Percentiles rank a stretch among this genome's conserved stretches.
phyloP scores from a whole-genome alignment of 2,797 vertebrate genomes.

The Falco peregrinus region DNA sequence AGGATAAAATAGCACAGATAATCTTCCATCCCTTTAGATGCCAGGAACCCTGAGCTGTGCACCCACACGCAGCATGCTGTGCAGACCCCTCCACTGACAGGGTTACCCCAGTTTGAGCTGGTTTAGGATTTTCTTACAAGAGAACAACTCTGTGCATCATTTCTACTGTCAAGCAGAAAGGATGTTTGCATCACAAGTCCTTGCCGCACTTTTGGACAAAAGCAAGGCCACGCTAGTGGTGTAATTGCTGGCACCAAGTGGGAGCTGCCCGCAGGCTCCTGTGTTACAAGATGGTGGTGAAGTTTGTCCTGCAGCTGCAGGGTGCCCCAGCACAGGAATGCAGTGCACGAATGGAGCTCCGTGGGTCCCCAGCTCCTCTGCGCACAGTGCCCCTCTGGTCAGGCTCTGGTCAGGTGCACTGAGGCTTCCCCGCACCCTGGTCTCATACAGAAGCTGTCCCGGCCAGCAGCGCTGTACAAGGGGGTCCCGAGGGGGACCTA shows the following conservation, averaged over 20 bases:
- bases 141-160: background rate
- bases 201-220: background rate
- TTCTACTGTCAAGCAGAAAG: background rate
- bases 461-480: background rate
- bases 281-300: background rate
- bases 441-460: background rate
- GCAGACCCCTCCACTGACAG: background rate
- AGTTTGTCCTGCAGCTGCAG: background rate
- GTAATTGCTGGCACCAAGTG: background rate
- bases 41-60: background rate
- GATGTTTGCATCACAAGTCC: background rate
- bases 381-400: rapidly evolving
- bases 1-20: background rate
- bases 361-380: rapidly evolving
- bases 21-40: background rate
- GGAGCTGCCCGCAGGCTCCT: background rate
- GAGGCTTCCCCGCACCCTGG: background rate
- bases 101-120: background rate
- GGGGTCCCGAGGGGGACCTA: rapidly evolving
- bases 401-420: rapidly evolving
- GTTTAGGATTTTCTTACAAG: background rate
- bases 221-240: rapidly evolving
- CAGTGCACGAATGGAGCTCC: background rate
- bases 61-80: rapidly evolving
- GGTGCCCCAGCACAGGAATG: rapidly evolving